Evolutionary conservation across 2,888 invertebrate species (phyloP).

Genomic region (Pachymerium ferrugineum): DNA sequence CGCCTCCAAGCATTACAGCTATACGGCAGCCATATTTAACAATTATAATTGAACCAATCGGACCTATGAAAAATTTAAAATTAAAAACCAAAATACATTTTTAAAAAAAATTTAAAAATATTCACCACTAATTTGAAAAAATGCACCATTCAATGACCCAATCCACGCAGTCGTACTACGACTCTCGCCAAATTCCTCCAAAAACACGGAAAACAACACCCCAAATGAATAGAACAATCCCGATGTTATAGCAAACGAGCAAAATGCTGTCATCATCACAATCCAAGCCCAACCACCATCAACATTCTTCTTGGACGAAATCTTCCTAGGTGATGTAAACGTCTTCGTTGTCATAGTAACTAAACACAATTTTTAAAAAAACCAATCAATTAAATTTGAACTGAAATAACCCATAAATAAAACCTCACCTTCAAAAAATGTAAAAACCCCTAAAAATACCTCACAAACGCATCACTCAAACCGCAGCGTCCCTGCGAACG

Average conservation of each 20-base stretch:
- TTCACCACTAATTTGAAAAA: slow-evolving; percentile 39
- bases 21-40: slow-evolving; percentile 27
- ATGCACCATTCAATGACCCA: slow-evolving; percentile 39
- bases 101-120: neutral
- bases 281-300: slow-evolving; percentile 43
- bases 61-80: neutral
- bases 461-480: too few species aligned
- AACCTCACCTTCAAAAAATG: too few species aligned
- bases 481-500: too few species aligned
- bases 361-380: neutral
- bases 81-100: neutral
- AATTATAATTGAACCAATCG: slow-evolving; percentile 27
- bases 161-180: slow-evolving; percentile 40
- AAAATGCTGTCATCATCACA: slow-evolving; percentile 38
- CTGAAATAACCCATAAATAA: neutral
- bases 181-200: slow-evolving; percentile 39
- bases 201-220: slow-evolving; percentile 39
- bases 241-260: slow-evolving; percentile 38
- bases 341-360: neutral
- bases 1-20: slow-evolving; percentile 18
- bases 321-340: neutral
- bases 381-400: neutral
- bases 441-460: too few species aligned
- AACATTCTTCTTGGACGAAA: slow-evolving; percentile 33
- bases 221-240: slow-evolving; percentile 39